Evolutionary conservation across 2,797 vertebrate genomes (phyloP), one percentile per base, ranked within the genome.

Genomic region (Rhodeus uyekii): DNA sequence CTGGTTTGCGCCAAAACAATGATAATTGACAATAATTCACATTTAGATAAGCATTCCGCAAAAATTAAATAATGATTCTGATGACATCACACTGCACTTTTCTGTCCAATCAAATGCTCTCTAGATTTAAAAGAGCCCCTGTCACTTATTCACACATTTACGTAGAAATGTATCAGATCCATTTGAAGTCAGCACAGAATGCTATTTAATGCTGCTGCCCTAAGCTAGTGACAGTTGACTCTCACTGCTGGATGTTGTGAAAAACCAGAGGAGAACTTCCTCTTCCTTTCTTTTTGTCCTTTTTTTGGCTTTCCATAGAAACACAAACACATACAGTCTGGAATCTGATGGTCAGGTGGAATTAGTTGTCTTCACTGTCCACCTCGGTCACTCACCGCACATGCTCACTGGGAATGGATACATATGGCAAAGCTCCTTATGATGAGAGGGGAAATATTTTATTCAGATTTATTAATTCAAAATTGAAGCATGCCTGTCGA

Each of bases 391-490:
- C 94, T 92, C 92, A 92, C 93, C 91, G 10, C 76, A 83, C 44
- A 63, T 14, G 5, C 55, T 55, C 24, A 19, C 36, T 27, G 24
- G 19, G 63, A 81, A 69, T 76, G 22, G 46, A 71, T 72, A 44
- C 58, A 39, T 75, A 80, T 8, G 63, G 72, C 95, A 94, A 94
- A 91, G 94, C 95, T 97, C 91, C 95, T 97, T 97, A 97, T 96
- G 19, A 44, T 55, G 96, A 97, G 97, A 97, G 96, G 94, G 96
- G 96, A 97, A 97, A 97, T 98, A 98, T 98, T 97, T 98, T 96
- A 98, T 97, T 98, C 96, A 97, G 96, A 98, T 98, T 97, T 98
- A 98, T 98, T 98, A 97, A 98, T 98, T 98, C 96, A 96, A 97
- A 97, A 98, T 96, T 97, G 96, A 98, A 97, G 96, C 95, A 95